Evolutionary conservation across 2,797 vertebrate genomes (phyloP).

Genomic region (Phaenicophaeus curvirostris): DNA sequence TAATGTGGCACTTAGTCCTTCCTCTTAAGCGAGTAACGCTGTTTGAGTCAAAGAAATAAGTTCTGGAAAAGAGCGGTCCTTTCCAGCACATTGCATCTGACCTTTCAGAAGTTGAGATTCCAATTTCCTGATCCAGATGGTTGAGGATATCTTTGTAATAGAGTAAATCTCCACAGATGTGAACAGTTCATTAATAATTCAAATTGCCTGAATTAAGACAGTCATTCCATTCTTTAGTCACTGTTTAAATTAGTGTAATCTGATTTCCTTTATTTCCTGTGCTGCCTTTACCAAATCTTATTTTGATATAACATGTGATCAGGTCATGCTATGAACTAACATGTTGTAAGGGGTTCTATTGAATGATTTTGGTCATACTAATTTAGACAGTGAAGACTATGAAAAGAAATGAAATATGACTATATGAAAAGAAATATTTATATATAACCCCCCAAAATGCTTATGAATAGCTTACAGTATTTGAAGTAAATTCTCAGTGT

Average conservation of each 20-base stretch:
- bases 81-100: conserved; percentile 31
- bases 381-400: background rate
- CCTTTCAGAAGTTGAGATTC: conserved; percentile 51
- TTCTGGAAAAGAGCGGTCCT: conserved; percentile 1
- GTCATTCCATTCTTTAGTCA: conserved; percentile 69
- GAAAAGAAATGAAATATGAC: too few species aligned
- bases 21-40: too few species aligned
- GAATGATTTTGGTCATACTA: background rate
- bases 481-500: background rate
- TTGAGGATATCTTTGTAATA: conserved; percentile 63
- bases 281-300: conserved; percentile 64
- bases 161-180: conserved; percentile 53
- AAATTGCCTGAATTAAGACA: conserved; percentile 69
- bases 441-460: background rate
- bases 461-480: background rate
- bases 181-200: conserved; percentile 71
- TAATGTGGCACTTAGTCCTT: too few species aligned
- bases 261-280: conserved; percentile 73
- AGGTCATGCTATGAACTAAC: conserved; percentile 12
- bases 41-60: background rate
- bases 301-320: conserved; percentile 53
- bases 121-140: conserved; percentile 63
- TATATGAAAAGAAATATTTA: background rate
- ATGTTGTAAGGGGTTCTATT: background rate
- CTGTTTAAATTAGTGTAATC: conserved; percentile 73